phyloP scores from a whole-genome alignment of 2,888 invertebrate species.

The Drosophila ezoana region DNA sequence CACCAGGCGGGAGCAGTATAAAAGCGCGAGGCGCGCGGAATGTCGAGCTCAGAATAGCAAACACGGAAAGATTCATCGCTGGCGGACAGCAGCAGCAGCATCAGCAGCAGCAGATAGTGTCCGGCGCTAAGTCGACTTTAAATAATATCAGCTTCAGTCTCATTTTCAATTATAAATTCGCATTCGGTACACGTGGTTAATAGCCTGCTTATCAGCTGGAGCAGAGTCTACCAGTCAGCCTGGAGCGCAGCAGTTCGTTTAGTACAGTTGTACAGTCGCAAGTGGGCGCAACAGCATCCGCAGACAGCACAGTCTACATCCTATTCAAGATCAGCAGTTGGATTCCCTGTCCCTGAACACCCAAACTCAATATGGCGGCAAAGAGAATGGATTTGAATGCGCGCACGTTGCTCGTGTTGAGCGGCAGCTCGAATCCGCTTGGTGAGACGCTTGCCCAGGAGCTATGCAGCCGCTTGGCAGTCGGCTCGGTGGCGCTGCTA shows the following conservation, averaged over 20 bases:
- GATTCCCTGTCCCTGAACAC: conserved; percentile 9
- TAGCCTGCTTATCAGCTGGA: conserved; percentile 48
- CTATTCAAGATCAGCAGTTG: conserved; percentile 4
- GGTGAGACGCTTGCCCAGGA: conserved; percentile 91
- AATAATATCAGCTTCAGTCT: conserved; percentile 4
- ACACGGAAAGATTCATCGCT: conserved; percentile 18
- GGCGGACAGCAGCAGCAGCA: neutral
- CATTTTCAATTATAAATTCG: conserved; percentile 20
- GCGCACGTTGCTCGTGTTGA: conserved; percentile 88
- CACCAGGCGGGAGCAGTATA: conserved; percentile 16
- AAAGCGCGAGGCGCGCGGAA: conserved; percentile 20
- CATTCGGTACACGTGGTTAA: conserved; percentile 10
- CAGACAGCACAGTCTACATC: conserved; percentile 4
- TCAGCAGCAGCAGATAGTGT: conserved; percentile 7
- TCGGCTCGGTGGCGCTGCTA: conserved; percentile 90
- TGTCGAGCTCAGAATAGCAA: conserved; percentile 12
- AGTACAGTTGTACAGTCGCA: conserved; percentile 73
- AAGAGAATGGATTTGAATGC: conserved; percentile 87
- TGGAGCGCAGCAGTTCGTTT: conserved; percentile 19
- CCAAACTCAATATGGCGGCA: conserved; percentile 63
- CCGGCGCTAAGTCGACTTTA: conserved; percentile 19
- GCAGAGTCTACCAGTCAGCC: conserved; percentile 38
- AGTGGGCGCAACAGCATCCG: conserved; percentile 43
- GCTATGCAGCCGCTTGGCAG: conserved; percentile 88
- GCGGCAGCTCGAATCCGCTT: conserved; percentile 94